Percentiles rank a stretch among this genome's conserved stretches.
phyloP scores from a whole-genome alignment of 2,113 vertebrate species.

The Mus spicilegus region DNA sequence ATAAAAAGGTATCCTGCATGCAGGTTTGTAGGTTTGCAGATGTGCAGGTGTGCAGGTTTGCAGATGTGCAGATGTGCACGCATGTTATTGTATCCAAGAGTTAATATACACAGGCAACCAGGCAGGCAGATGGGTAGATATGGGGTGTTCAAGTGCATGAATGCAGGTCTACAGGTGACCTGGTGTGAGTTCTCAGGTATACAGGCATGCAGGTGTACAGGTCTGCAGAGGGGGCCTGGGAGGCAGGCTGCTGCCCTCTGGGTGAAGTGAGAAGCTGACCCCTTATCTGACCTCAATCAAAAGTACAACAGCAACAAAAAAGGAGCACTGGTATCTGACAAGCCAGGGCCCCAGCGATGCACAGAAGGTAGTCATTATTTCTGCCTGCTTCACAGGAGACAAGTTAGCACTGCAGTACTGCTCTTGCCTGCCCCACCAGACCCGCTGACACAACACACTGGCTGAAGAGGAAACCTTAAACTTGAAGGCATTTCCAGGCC shows the following conservation, averaged over 20 bases:
- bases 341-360: not conserved
- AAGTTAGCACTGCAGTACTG: not conserved
- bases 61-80: not conserved
- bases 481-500: not conserved
- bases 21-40: not conserved
- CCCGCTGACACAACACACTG: not conserved
- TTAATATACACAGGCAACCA: not conserved
- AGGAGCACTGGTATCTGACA: not conserved
- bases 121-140: no score
- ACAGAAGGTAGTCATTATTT: not conserved
- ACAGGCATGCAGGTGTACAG: not conserved
- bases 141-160: fast-evolving
- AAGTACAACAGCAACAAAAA: no score
- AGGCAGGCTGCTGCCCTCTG: not conserved
- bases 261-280: not conserved
- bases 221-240: fast-evolving
- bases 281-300: no score
- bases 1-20: not conserved
- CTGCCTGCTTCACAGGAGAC: not conserved
- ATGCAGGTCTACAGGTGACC: not conserved
- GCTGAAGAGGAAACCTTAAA: not conserved
- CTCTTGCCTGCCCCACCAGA: no score
- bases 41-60: no score
- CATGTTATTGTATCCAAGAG: no score
- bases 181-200: not conserved